Evolutionary conservation across 2,113 vertebrate genomes (phyloP).

Genomic region (Gobiocypris rarus): DNA sequence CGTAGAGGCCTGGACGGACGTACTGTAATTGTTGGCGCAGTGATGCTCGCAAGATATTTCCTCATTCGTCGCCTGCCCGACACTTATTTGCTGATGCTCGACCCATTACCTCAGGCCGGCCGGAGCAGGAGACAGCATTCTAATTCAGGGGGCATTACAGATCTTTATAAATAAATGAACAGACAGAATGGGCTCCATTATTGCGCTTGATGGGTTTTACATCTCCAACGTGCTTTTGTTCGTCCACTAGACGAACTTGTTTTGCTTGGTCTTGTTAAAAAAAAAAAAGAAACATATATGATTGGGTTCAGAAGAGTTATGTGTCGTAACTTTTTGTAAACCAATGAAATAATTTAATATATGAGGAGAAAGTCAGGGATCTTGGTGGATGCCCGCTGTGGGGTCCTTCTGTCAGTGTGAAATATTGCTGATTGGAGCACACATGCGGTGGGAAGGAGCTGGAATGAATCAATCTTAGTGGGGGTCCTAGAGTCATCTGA

Average conservation of each 20-base stretch:
- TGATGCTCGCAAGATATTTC: conserved; percentile 67
- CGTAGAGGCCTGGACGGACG: background rate
- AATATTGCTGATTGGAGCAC: conserved; percentile 77
- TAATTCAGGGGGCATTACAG: conserved; percentile 46
- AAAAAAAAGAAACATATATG: background rate
- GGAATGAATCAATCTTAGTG: conserved; percentile 74
- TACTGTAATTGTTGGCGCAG: background rate
- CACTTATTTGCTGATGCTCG: conserved; percentile 66
- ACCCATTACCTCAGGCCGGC: conserved; percentile 59
- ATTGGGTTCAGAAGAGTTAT: background rate
- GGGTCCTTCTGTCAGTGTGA: conserved; percentile 79
- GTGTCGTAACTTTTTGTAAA: background rate
- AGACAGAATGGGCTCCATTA: conserved; percentile 51
- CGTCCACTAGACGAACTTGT: background rate
- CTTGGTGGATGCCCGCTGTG: conserved; percentile 71
- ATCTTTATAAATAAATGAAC: conserved; percentile 54
- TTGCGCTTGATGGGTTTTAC: conserved; percentile 53
- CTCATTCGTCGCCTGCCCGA: conserved; percentile 54
- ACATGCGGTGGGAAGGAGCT: conserved; percentile 71
- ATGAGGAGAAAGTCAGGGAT: conserved; percentile 49
- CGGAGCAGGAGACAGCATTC: conserved; percentile 44
- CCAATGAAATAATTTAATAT: conserved; percentile 61
- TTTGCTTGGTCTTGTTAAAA: background rate
- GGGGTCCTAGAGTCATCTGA: conserved; percentile 74
- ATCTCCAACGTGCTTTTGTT: background rate